Base-by-base conservation (phyloP, 2,113 vertebrate genomes). In the Poeciliopsis retropinna region DNA sequence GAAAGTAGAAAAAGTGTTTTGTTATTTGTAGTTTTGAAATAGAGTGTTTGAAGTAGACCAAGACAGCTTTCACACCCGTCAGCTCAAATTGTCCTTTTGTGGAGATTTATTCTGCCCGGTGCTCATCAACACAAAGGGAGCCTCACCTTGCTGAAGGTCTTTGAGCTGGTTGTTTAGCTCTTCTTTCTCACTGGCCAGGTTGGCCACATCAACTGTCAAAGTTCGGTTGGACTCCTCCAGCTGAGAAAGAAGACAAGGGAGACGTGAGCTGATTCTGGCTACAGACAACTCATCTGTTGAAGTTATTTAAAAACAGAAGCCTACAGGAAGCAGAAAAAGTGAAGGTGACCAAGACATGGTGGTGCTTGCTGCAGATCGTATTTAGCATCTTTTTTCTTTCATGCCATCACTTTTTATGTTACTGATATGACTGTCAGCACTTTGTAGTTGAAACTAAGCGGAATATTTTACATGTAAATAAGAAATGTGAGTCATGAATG, bases 161-260 rank as follows among this genome's bases (percentile, higher is more conserved):
- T 97, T 98, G 67, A 98, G 82, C 85, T 97, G 96, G 89, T 99
- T 98, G 91, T 99, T 99, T 72, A 99, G 91, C 44, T 99, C 97
- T 88, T 98, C 97, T 73, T 98, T 99, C 92, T 99, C 98, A 68
- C 93, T 97, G 75, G 97, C 97, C 83, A 99, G 95, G 87, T 98
- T 98, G 64, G 95, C 97, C 67, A 99, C 97, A 73, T 98, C 97
- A 82, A 94, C 95, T 0, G 98, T 99, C 77, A 99, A 92, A 1
- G 96, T 98, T 86, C 97, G 96, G 72, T 99, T 99, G 4, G 97
- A 97, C 92, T 98, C 97, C 82, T 99, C 98, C 87, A 99, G 89
- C 98, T 99, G 84, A 64, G 61, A 27, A 31, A 60, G 25, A 10
- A 10, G 57, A 61, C 11, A 70, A 25, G 4, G 32, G 0, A 57